These are phyloP conservation scores for Synergus laeviventris DNA, from an alignment of 2,888 invertebrate genomes.

Conservation along the genomic window DNA sequence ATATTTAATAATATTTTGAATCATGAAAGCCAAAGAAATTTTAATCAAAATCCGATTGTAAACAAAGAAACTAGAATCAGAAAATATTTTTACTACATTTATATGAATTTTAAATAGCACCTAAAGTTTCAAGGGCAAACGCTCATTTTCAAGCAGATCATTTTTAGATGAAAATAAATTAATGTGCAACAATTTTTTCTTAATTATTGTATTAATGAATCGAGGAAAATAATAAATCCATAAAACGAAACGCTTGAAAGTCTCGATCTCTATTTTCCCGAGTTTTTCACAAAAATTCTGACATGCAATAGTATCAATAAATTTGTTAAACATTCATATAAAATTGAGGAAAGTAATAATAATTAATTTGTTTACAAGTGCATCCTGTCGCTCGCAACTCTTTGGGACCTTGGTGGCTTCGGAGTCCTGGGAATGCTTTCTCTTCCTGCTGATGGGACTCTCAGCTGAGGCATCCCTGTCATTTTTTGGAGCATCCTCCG, in stretches of 20 bases:
- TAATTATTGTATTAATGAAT: background rate
- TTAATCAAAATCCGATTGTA: too few species aligned
- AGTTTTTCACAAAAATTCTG: background rate
- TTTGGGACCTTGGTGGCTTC: slow-evolving; percentile 20
- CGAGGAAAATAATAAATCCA: background rate
- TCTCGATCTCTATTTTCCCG: background rate
- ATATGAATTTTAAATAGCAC: too few species aligned
- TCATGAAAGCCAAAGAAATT: background rate
- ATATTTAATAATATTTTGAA: background rate
- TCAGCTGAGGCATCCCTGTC: slow-evolving; percentile 15
- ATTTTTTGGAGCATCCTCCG: slow-evolving; percentile 23
- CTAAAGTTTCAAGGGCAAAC: background rate
- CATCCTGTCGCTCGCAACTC: slow-evolving; percentile 13
- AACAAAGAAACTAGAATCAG: too few species aligned
- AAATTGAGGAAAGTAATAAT: background rate
- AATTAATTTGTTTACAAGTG: background rate
- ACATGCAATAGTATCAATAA: background rate
- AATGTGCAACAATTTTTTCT: background rate
- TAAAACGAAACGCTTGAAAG: background rate
- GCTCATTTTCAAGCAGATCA: background rate
- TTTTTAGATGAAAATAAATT: background rate
- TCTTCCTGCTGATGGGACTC: slow-evolving; percentile 25
- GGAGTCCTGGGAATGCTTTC: slow-evolving; percentile 14
- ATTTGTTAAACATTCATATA: background rate
- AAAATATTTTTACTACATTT: too few species aligned